Conservation (phyloP, 2,113 vertebrate species). For the Otocyon megalotis region DNA sequence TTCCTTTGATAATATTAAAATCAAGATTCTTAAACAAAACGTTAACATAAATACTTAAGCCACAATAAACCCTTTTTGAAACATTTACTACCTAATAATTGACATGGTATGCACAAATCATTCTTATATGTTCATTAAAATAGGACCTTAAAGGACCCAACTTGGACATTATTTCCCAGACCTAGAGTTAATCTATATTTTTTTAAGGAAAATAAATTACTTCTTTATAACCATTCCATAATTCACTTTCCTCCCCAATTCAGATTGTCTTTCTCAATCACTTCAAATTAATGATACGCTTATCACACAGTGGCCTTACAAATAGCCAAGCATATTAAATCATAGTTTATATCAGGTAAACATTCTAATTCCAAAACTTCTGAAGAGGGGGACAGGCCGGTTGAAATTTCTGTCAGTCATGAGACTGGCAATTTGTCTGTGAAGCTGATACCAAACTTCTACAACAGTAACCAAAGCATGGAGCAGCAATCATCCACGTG, state of each 20-base stretch:
- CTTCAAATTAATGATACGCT: background rate
- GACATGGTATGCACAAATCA: background rate
- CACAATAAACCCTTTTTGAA: conserved; percentile 7
- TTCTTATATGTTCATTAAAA: conserved; percentile 46
- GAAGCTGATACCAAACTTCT: background rate
- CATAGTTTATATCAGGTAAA: background rate
- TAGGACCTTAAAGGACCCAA: background rate
- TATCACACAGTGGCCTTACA: background rate
- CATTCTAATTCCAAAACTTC: background rate
- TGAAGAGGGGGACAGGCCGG: background rate
- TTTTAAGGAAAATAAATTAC: conserved; percentile 41
- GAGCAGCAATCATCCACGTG: background rate
- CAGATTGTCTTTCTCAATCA: background rate
- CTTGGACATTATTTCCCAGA: background rate
- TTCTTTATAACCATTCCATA: conserved; percentile 37
- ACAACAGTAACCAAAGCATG: background rate
- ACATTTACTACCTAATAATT: background rate
- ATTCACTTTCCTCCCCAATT: conserved; percentile 1
- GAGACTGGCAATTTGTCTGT: background rate
- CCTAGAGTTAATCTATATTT: background rate
- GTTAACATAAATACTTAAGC: background rate
- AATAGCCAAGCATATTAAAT: background rate
- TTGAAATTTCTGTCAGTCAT: background rate
- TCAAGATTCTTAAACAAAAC: background rate
- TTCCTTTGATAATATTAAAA: conserved; percentile 19